These are phyloP conservation scores for Ariopsis seemanni DNA, from an alignment of 2,113 vertebrate species.

Conservation along the genomic window DNA sequence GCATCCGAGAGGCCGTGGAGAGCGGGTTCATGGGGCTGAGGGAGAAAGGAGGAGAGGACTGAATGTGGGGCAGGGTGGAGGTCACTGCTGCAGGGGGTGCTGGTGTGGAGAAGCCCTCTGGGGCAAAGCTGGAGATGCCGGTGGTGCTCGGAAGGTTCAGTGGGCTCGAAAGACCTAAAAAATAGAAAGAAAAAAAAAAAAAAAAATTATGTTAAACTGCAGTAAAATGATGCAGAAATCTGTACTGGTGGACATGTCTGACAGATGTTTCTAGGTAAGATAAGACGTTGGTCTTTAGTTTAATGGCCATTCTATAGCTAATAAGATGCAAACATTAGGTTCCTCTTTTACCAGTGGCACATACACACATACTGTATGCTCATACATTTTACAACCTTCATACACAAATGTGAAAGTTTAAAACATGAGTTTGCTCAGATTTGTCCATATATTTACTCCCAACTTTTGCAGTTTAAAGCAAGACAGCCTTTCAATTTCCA, in stretches of 20 bases:
- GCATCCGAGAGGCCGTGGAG: conserved; percentile 31
- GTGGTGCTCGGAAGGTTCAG: conserved; percentile 54
- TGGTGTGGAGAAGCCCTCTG: conserved; percentile 58
- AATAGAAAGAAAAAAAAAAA: not conserved
- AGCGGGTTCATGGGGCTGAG: conserved; percentile 34
- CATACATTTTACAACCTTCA: not conserved
- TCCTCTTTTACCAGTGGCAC: not conserved
- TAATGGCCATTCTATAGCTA: not conserved
- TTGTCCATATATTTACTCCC: not conserved
- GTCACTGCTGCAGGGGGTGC: conserved; percentile 49
- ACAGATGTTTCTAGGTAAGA: not conserved
- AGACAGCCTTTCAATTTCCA: too few species aligned
- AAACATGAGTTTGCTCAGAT: not conserved
- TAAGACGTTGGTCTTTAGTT: not conserved
- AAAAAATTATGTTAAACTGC: not conserved
- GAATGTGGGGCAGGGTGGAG: conserved; percentile 60
- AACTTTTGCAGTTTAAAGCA: not conserved
- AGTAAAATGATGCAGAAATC: not conserved
- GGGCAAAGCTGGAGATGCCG: conserved; percentile 56
- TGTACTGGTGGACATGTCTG: too few species aligned
- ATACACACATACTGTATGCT: not conserved
- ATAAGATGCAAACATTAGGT: not conserved
- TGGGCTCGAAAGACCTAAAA: conserved; percentile 65
- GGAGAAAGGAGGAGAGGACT: conserved; percentile 62
- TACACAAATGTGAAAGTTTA: not conserved